Percentiles rank a stretch among this genome's conserved stretches.
These are phyloP conservation scores for Drosophila pseudoananassae DNA, from an alignment of 1,140 invertebrate species.

Conservation along the genomic window DNA sequence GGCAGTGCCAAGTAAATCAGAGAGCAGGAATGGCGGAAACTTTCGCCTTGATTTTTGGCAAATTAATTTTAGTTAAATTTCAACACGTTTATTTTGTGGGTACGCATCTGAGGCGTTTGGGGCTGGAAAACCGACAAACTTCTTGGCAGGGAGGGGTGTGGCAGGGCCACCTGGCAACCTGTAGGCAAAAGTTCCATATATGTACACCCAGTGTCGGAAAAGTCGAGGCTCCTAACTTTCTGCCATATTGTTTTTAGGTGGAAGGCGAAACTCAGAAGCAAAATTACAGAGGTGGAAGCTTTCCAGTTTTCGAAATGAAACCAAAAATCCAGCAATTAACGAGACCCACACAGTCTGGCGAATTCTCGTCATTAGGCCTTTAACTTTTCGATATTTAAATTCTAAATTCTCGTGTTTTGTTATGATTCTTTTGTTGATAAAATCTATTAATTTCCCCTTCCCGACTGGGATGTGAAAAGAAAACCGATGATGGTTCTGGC, in stretches of 20 bases:
- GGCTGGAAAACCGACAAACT: slow-evolving; percentile 18
- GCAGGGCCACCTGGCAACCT: background rate
- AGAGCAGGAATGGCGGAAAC: slow-evolving; percentile 46
- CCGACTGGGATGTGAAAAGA: background rate
- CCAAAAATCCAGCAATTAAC: background rate
- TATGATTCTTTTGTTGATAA: background rate
- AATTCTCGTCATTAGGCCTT: background rate
- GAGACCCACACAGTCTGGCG: background rate
- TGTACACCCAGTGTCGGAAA: slow-evolving; percentile 35
- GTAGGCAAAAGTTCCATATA: slow-evolving; percentile 13
- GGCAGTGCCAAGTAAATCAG: slow-evolving; percentile 39
- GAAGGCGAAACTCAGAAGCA: slow-evolving; percentile 9
- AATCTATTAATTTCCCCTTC: background rate
- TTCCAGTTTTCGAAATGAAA: background rate
- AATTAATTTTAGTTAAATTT: slow-evolving; percentile 70
- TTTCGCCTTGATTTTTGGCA: slow-evolving; percentile 54
- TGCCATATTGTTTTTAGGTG: slow-evolving; percentile 51
- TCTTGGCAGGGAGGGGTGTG: background rate
- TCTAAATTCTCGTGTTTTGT: background rate
- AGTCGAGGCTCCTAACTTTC: slow-evolving; percentile 60
- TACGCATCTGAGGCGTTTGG: slow-evolving; percentile 14
- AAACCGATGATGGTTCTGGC: background rate
- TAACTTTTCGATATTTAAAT: background rate
- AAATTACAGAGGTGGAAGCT: background rate
- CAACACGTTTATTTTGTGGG: slow-evolving; percentile 53